Evolutionary conservation across 2,113 vertebrate species (phyloP).

Genomic region (Oxyruncus cristatus): DNA sequence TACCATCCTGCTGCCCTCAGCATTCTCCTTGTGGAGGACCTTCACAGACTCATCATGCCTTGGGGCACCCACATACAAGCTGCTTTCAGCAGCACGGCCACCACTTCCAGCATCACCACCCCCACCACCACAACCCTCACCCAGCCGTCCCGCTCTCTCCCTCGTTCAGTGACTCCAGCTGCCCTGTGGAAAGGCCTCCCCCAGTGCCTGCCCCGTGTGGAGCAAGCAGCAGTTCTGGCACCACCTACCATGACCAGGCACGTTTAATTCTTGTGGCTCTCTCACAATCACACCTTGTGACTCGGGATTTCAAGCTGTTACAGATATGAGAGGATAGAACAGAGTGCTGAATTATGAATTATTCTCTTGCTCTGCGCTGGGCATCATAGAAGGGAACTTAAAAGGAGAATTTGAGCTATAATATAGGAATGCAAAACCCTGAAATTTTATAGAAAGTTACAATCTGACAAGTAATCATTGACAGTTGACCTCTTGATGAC

Average conservation of each 20-base stretch:
- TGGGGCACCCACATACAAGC: conserved; percentile 87
- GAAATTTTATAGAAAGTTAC: not conserved
- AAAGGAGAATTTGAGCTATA: not conserved
- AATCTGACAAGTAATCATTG: not conserved
- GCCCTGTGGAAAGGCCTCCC: conserved; percentile 88
- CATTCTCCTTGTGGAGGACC: conserved; percentile 93
- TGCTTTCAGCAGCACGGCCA: conserved; percentile 87
- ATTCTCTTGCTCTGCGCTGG: not conserved
- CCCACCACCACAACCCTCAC: conserved; percentile 88
- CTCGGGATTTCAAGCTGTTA: not conserved
- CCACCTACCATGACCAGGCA: conserved; percentile 85
- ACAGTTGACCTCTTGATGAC: not conserved
- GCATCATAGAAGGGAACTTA: not conserved
- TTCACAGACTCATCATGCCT: conserved; percentile 83
- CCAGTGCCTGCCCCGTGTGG: conserved; percentile 85
- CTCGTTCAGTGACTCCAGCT: conserved; percentile 86
- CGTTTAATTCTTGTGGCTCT: conserved; percentile 23
- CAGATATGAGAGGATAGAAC: not conserved
- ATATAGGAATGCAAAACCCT: not conserved
- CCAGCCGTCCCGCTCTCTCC: conserved; percentile 80
- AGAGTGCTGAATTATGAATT: not conserved
- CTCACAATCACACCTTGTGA: not conserved
- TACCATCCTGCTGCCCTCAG: conserved; percentile 96
- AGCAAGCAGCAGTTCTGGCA: conserved; percentile 75
- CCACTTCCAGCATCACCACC: conserved; percentile 84